Conservation (phyloP, 1,140 invertebrate genomes). For the Cyclina sinensis region DNA sequence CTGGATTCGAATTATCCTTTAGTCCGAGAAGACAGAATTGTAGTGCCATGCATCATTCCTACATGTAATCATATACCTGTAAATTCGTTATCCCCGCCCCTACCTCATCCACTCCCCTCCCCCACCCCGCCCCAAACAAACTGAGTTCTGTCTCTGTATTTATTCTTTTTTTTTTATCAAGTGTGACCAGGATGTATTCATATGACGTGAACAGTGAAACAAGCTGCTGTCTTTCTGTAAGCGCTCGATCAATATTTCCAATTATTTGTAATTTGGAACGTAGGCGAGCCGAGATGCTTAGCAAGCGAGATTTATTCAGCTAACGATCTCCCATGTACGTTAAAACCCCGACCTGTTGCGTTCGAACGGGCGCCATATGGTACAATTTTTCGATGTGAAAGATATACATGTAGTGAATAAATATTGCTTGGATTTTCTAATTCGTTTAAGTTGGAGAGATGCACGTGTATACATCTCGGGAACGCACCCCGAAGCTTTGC, state of each 20-base stretch:
- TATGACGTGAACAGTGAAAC: background rate
- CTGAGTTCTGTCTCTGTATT: too few relatives aligned
- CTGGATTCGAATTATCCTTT: too few relatives aligned
- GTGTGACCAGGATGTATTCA: background rate
- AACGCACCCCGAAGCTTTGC: too few relatives aligned
- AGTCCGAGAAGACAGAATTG: too few relatives aligned
- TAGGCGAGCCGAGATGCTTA: slow-evolving; percentile 54
- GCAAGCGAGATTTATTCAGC: slow-evolving; percentile 35
- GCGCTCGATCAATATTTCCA: slow-evolving; percentile 27
- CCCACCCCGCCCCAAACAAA: too few relatives aligned
- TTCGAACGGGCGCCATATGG: background rate
- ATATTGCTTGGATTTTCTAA: background rate
- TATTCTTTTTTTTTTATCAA: background rate
- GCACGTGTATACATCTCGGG: too few relatives aligned
- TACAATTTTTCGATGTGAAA: background rate
- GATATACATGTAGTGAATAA: background rate
- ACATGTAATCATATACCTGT: too few relatives aligned
- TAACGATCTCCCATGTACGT: background rate
- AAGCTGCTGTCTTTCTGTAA: slow-evolving; percentile 12
- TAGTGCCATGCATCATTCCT: too few relatives aligned
- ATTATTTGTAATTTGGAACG: slow-evolving; percentile 46
- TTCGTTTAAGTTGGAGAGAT: too few relatives aligned
- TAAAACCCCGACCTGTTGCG: background rate
- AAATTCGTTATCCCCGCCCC: too few relatives aligned
- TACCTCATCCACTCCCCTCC: too few relatives aligned